These are phyloP conservation scores for Reticulitermes speratus DNA, from an alignment of 1,140 invertebrate genomes.

Conservation along the genomic window DNA sequence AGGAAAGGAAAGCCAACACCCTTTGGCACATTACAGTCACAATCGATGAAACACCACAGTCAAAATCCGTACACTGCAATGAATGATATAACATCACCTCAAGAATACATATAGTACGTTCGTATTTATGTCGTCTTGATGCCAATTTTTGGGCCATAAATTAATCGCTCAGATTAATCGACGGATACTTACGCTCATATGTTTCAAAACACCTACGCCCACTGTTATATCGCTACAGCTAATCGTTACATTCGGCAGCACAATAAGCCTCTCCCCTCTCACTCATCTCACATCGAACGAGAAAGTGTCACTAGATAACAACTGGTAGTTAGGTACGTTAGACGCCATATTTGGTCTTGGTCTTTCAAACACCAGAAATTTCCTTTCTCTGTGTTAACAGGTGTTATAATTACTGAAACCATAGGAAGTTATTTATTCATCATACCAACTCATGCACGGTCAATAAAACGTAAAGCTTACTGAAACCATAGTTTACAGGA, in stretches of 20 bases:
- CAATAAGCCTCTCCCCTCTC: background rate
- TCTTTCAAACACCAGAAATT: too few species aligned
- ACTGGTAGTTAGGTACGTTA: background rate
- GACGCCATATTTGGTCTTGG: constrained; percentile 13
- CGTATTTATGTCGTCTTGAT: too few species aligned
- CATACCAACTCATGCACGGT: too few species aligned
- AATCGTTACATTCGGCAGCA: background rate
- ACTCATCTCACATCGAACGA: background rate
- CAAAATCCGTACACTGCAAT: background rate
- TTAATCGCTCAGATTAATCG: too few species aligned
- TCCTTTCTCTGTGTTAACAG: too few species aligned
- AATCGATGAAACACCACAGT: background rate
- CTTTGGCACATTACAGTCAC: background rate
- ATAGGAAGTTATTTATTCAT: too few species aligned
- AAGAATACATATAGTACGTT: background rate
- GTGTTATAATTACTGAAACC: too few species aligned
- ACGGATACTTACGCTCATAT: background rate
- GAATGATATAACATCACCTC: background rate
- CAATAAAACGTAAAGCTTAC: too few species aligned
- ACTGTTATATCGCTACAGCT: background rate
- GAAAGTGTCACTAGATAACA: background rate
- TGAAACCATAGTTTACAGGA: too few species aligned
- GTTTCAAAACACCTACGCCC: background rate
- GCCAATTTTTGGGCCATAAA: too few species aligned
- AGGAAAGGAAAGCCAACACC: background rate